These are phyloP conservation scores for Pectinophora gossypiella DNA, from an alignment of 1,140 invertebrate species.

Conservation along the genomic window DNA sequence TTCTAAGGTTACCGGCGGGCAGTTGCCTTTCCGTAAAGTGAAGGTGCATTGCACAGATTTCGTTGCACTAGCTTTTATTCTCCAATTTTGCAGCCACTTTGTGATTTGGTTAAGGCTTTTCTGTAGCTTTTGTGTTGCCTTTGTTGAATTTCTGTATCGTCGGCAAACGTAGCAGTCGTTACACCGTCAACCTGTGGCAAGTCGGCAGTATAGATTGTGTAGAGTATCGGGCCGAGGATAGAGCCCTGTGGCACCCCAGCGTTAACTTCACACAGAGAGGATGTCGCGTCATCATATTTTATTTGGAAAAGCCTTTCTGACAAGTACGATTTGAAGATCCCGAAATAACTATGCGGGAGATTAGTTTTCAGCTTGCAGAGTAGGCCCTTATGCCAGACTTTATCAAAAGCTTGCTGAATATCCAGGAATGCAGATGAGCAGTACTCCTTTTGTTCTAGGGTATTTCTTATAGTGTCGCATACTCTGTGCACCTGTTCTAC, in stretches of 20 bases:
- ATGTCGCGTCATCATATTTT: neutral
- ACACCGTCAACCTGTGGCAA: neutral
- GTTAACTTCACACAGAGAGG: neutral
- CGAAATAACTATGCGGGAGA: neutral
- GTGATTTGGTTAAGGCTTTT: neutral
- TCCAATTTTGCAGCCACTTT: conserved; percentile 6
- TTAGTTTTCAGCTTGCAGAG: neutral
- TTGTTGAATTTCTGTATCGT: conserved; percentile 4
- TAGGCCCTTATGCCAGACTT: neutral
- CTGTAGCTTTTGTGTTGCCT: conserved; percentile 1
- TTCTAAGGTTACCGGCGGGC: conserved; percentile 1
- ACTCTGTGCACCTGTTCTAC: conserved; percentile 3
- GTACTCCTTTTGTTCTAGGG: neutral
- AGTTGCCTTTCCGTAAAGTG: conserved; percentile 1
- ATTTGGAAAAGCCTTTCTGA: conserved; percentile 7
- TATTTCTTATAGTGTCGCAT: neutral
- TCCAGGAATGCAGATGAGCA: neutral
- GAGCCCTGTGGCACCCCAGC: conserved; percentile 8
- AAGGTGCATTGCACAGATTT: conserved; percentile 7
- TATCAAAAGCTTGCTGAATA: conserved; percentile 1
- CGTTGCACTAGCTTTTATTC: conserved; percentile 6
- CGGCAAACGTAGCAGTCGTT: conserved; percentile 4
- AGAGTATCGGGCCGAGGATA: conserved; percentile 2
- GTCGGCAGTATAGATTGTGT: conserved; percentile 5
- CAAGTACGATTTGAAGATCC: neutral